phyloP scores from a whole-genome alignment of 2,113 vertebrate species.

The Cyprinus carpio region DNA sequence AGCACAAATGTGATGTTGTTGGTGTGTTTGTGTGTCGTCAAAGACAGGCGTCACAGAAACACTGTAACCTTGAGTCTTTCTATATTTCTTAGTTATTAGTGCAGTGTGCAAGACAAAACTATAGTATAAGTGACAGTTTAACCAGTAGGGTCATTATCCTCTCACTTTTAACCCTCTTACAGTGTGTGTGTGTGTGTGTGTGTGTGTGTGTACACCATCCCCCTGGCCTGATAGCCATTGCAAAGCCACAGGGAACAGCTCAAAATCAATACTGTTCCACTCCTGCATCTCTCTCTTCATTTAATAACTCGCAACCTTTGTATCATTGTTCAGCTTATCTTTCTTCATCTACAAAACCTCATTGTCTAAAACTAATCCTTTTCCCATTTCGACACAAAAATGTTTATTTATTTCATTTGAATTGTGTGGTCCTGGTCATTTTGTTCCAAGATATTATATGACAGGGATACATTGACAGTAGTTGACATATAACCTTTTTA shows the following conservation, averaged over 20 bases:
- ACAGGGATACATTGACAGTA: background rate
- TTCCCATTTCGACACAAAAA: slow-evolving; percentile 60
- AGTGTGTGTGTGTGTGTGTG: slow-evolving; percentile 24
- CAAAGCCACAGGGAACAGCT: slow-evolving; percentile 77
- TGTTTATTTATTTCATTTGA: background rate
- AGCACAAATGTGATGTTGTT: background rate
- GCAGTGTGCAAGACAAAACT: slow-evolving; percentile 71
- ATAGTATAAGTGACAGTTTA: slow-evolving; percentile 77
- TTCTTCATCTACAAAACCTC: slow-evolving; percentile 74
- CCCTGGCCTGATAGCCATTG: slow-evolving; percentile 75
- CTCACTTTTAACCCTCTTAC: slow-evolving; percentile 75
- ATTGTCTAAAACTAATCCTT: slow-evolving; percentile 76
- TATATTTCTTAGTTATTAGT: background rate
- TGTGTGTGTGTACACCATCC: slow-evolving; percentile 54
- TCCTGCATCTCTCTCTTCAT: slow-evolving; percentile 81
- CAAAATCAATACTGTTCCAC: slow-evolving; percentile 82
- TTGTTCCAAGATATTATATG: background rate
- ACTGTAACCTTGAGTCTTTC: background rate
- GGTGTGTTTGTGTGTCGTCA: background rate
- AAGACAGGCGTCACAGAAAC: slow-evolving; percentile 19
- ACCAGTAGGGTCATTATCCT: slow-evolving; percentile 78
- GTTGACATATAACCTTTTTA: background rate
- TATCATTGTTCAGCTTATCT: slow-evolving; percentile 79
- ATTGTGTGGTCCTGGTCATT: background rate
- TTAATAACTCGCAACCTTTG: slow-evolving; percentile 82